These are phyloP conservation scores for Amphimallon solstitiale DNA, from an alignment of 2,888 invertebrate genomes.

Conservation along the genomic window DNA sequence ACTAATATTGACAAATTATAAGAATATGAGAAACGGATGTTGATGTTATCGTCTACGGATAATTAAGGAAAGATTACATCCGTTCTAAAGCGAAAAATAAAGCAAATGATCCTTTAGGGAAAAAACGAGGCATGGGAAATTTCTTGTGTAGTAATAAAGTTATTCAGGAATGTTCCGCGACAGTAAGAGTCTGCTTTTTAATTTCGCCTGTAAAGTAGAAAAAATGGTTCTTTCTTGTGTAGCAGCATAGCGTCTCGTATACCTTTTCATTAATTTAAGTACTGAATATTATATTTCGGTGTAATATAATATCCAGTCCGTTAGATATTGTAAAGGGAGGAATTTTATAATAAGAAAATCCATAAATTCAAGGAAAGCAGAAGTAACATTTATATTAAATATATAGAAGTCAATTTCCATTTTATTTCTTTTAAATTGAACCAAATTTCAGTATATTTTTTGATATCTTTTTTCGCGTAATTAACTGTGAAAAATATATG, in stretches of 20 bases:
- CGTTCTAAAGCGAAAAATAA: too few relatives aligned
- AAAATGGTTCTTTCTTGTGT: not conserved
- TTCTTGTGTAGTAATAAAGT: not conserved
- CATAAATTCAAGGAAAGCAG: conserved; percentile 6
- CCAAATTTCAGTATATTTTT: too few relatives aligned
- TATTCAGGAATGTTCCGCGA: not conserved
- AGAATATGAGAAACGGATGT: too few relatives aligned
- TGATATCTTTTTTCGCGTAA: too few relatives aligned
- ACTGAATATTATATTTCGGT: conserved; percentile 25
- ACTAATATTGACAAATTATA: too few relatives aligned
- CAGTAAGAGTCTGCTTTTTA: conserved; percentile 15
- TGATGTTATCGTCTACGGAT: too few relatives aligned
- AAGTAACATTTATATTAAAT: not conserved
- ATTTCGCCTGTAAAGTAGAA: conserved; percentile 9
- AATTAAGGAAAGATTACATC: too few relatives aligned
- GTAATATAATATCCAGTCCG: conserved; percentile 22
- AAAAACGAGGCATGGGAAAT: not conserved
- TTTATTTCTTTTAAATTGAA: too few relatives aligned
- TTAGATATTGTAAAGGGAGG: conserved; percentile 2
- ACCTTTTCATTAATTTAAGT: conserved; percentile 27
- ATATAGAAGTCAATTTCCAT: too few relatives aligned
- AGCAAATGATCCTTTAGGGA: not conserved
- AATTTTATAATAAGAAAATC: conserved; percentile 24
- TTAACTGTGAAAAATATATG: too few relatives aligned
- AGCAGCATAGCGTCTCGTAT: not conserved